Base-by-base conservation (phyloP, 2,113 vertebrate genomes). In the Cephalopterus ornatus region DNA sequence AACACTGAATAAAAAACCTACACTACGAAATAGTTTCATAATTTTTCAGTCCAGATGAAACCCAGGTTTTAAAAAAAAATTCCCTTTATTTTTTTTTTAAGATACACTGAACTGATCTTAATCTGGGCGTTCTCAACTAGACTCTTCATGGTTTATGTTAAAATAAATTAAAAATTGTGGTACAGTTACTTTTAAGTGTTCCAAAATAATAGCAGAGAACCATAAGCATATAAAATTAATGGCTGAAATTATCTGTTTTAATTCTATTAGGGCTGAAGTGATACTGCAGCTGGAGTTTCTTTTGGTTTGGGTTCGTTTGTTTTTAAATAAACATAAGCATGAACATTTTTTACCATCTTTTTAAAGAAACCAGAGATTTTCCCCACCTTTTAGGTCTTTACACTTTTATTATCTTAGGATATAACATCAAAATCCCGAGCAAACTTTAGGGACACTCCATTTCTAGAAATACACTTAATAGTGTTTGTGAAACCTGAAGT, bases 401-500 rank as follows among this genome's bases (percentile, higher is more conserved):
- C 23, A 28, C 24, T 65, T 82, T 26, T 15, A 47, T 24, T 58
- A 83, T 63, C 30, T 30, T 30, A 30, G 9, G 33, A 55, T 86
- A 66, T 61, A 33, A 15, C 49, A 78, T n/a, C 5, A 8, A 52
- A 83, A 86, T 16, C 8, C 41, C 0, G 0, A 70, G 0, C 33
- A 7, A 44, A 66, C n/a, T 80, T 73, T 8, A 32, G 37, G 30
- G 47, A 70, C 26, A 11, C 14, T 24, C 4, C 18, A 33, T 46
- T 88, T 88, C 41, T 68, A 84, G 37, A 61, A 73, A 76, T 42
- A 56, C 1, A 5, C 20, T 23, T 44, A 15, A 58, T 5, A 39
- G 26, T 53, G 24, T 41, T 49, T 15, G 6, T 30, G 30, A 85
- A 82, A 39, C 35, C 6, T 8, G 8, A 24, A 59, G 37, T 28